Evolutionary conservation across 2,888 invertebrate species (phyloP).

Genomic region (Piscicola geometra): DNA sequence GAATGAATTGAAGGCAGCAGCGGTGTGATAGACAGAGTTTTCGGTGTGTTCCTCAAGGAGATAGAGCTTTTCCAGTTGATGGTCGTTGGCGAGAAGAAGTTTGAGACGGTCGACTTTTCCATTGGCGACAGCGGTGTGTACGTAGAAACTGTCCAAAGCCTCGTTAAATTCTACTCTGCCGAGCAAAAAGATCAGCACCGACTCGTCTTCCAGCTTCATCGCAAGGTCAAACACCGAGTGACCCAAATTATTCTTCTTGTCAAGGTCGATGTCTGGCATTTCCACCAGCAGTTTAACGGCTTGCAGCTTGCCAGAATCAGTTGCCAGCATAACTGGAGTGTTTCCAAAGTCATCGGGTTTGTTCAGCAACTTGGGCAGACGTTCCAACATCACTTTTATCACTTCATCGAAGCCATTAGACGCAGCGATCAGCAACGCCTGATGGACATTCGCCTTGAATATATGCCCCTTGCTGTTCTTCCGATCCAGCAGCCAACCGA

Average conservation of each 20-base stretch:
- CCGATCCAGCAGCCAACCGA: conserved; percentile 30
- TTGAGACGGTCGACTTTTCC: conserved; percentile 35
- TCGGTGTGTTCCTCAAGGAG: conserved; percentile 28
- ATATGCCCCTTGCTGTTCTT: conserved; percentile 27
- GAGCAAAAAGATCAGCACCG: conserved; percentile 33
- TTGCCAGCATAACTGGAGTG: conserved; percentile 35
- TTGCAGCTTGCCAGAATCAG: conserved; percentile 22
- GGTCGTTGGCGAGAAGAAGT: conserved; percentile 16
- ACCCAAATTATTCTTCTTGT: conserved; percentile 33
- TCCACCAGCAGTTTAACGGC: conserved; percentile 34
- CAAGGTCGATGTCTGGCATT: conserved; percentile 28
- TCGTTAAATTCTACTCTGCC: conserved; percentile 21
- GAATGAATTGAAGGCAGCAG: conserved; percentile 29
- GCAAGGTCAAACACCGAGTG: conserved; percentile 38
- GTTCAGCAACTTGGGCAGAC: conserved; percentile 29
- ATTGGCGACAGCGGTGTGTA: conserved; percentile 37
- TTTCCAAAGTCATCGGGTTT: conserved; percentile 36
- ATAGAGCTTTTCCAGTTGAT: conserved; percentile 26
- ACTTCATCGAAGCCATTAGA: conserved; percentile 35
- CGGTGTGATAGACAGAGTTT: conserved; percentile 31
- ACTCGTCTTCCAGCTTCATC: conserved; percentile 33
- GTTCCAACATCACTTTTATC: conserved; percentile 29
- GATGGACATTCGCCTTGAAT: conserved; percentile 30
- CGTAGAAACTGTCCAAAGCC: conserved; percentile 32
- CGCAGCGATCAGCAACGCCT: conserved; percentile 36